phyloP scores from a whole-genome alignment of 2,888 invertebrate genomes.

The Mimas tiliae region DNA sequence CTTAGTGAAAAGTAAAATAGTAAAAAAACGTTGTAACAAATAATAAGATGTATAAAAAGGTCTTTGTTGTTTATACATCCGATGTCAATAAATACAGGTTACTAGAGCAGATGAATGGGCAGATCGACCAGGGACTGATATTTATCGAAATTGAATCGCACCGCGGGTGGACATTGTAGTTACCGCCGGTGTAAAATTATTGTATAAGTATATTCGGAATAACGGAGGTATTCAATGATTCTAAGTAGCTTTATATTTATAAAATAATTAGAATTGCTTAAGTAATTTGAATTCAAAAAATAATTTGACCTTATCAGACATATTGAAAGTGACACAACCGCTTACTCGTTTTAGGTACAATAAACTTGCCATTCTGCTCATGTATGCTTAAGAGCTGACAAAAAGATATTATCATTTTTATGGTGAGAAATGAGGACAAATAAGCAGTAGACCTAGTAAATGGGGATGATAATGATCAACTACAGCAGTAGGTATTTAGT shows the following conservation, averaged over 20 bases:
- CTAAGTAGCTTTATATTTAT: not conserved
- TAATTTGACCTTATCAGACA: not conserved
- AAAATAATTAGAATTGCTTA: not conserved
- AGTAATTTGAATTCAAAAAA: not conserved
- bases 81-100: constrained; percentile 65
- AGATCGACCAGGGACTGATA: constrained; percentile 61
- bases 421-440: constrained; percentile 1
- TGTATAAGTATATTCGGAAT: constrained; percentile 9
- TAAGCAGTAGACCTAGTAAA: too few species aligned
- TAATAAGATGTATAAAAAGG: constrained; percentile 54
- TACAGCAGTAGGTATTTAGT: not conserved
- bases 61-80: constrained; percentile 59
- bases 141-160: constrained; percentile 75
- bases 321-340: not conserved
- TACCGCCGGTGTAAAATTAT: constrained; percentile 20
- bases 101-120: constrained; percentile 65
- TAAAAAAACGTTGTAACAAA: constrained; percentile 42
- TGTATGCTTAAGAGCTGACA: not conserved
- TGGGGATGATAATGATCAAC: not conserved
- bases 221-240: not conserved
- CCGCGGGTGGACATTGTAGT: constrained; percentile 69
- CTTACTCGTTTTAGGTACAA: not conserved
- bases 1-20: constrained; percentile 41
- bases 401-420: not conserved
- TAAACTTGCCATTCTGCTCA: not conserved